Base-by-base conservation (phyloP, 64 coral and sea anemone genomes). In the Stylophora pistillata region DNA sequence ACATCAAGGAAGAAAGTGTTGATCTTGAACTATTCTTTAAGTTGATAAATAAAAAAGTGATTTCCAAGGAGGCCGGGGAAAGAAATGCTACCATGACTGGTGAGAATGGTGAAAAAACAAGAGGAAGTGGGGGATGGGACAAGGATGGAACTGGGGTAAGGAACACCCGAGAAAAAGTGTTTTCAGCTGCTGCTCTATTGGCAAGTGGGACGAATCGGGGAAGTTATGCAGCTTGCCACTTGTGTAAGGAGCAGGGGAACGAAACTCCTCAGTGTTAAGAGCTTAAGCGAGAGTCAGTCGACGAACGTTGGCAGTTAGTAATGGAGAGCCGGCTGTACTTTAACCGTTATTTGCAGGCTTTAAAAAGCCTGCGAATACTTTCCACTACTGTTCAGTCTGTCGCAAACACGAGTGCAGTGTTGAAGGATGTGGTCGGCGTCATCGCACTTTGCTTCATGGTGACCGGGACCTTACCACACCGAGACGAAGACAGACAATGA, bases 1-100 rank as follows among this genome's bases (percentile, higher is more conserved):
- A 79, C 5, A 70, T 72, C n/a, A 54, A 27, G 4, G 77, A 79
- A 63, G 62, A n/a, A 89, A 23, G 47, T 37, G 55, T 89, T 37
- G 58, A 79, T 30, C 74, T 88, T 88, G 87, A 88, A n/a, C n/a
- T n/a, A 17, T 88, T 88, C 74, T 88, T 88, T 20, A 88, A 66
- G 30, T 88, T 88, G n/a, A 29, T 88, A 1, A 88, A 88, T 41
- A 29, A 60, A 20, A 55, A 88, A 78, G 74, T 88, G 26, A n/a
- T n/a, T n/a, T n/a, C n/a, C n/a, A n/a, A n/a, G n/a, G n/a, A n/a
- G n/a, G n/a, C n/a, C n/a, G n/a, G n/a, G n/a, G n/a, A n/a, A n/a
- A n/a, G n/a, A n/a, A n/a, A n/a, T n/a, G n/a, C n/a, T n/a, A n/a
- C n/a, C n/a, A n/a, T n/a, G n/a, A n/a, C n/a, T n/a, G n/a, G n/a